Evolutionary conservation across 2,113 vertebrate species (phyloP).

Genomic region (Lonchura striata): DNA sequence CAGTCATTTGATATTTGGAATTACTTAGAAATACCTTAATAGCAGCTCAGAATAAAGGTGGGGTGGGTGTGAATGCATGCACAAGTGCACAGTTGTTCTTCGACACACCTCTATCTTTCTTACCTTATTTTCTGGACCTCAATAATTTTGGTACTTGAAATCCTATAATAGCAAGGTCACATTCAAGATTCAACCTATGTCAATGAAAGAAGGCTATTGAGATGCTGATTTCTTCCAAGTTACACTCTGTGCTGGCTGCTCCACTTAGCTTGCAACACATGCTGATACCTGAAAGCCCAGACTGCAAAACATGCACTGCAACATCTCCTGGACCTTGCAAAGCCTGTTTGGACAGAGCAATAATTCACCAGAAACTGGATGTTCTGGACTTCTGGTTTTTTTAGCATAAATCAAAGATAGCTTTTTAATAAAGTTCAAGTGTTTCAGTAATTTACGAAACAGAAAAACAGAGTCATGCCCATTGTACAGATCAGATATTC

Average conservation of each 20-base stretch:
- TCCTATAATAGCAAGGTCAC: neutral
- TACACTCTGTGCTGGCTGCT: neutral
- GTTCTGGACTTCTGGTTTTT: neutral
- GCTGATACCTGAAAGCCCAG: neutral
- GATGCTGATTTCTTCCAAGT: neutral
- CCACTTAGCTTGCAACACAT: neutral
- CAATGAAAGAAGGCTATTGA: neutral
- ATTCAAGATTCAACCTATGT: neutral
- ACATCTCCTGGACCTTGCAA: neutral
- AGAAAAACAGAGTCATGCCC: neutral
- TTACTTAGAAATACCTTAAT: conserved; percentile 6
- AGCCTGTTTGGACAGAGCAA: neutral
- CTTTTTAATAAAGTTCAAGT: neutral
- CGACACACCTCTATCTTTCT: neutral
- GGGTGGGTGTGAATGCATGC: neutral
- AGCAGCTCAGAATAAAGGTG: neutral
- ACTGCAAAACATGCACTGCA: neutral
- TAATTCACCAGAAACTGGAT: neutral
- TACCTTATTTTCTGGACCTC: neutral
- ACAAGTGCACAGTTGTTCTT: neutral
- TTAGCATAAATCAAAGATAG: neutral
- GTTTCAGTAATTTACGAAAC: neutral
- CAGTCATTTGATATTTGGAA: conserved; percentile 28
- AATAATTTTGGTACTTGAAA: neutral
- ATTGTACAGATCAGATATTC: neutral